These are phyloP conservation scores for Pelobates cultripes DNA, from an alignment of 2,797 vertebrate genomes.

Conservation along the genomic window DNA sequence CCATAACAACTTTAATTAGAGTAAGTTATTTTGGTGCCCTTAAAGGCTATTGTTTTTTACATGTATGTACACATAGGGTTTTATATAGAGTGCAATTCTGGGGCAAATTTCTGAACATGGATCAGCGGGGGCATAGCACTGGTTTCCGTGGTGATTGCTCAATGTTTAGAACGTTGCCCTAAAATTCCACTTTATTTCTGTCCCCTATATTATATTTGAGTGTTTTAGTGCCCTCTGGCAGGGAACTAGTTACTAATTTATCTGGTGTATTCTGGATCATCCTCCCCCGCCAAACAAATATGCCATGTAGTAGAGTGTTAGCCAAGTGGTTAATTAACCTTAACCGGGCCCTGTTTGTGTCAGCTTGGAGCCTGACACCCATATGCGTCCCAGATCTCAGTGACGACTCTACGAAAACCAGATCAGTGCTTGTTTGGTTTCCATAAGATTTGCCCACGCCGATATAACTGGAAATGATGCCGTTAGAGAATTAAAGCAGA, in stretches of 20 bases:
- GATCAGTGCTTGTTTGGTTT: slow-evolving; percentile 26
- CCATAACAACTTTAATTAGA: too few relatives aligned
- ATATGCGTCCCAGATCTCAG: slow-evolving; percentile 16
- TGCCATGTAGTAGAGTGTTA: neutral
- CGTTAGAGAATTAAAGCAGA: neutral
- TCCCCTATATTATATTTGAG: too few relatives aligned
- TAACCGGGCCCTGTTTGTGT: neutral
- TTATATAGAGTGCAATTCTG: too few relatives aligned
- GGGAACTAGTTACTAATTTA: neutral
- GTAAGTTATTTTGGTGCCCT: too few relatives aligned
- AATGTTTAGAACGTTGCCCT: too few relatives aligned
- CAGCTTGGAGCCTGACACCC: neutral
- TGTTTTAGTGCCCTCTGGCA: neutral
- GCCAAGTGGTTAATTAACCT: neutral
- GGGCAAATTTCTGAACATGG: too few relatives aligned
- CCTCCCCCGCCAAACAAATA: neutral
- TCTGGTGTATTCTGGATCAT: neutral
- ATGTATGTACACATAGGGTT: too few relatives aligned
- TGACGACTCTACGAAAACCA: slow-evolving; percentile 17
- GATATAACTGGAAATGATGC: slow-evolving; percentile 24
- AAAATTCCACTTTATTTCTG: too few relatives aligned
- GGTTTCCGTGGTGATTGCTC: too few relatives aligned
- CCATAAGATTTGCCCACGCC: slow-evolving; percentile 22
- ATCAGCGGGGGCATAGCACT: too few relatives aligned
- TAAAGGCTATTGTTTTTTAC: too few relatives aligned